Percentiles rank a stretch among this genome's conserved stretches.
These are phyloP conservation scores for Etheostoma perlongum DNA, from an alignment of 2,797 vertebrate genomes.

Conservation along the genomic window DNA sequence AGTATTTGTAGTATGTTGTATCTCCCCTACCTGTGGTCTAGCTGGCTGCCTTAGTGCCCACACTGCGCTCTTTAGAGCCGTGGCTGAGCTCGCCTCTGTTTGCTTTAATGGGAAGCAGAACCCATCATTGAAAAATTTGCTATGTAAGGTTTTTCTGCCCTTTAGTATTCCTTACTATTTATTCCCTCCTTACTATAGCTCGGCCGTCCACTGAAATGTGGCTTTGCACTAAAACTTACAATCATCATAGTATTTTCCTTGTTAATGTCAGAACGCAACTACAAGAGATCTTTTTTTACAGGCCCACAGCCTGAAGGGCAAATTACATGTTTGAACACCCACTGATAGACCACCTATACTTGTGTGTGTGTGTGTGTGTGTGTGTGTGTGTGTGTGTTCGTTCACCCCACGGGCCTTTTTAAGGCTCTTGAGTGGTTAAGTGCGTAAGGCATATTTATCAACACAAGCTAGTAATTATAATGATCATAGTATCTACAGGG, in stretches of 20 bases:
- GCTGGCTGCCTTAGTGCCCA: conserved; percentile 57
- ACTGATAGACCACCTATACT: conserved; percentile 67
- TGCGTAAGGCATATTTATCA: conserved; percentile 30
- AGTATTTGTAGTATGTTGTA: conserved; percentile 54
- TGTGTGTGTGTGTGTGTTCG: conserved; percentile 23
- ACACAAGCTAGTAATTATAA: conserved; percentile 36
- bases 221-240: conserved; percentile 54
- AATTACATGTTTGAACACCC: conserved; percentile 59
- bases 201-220: conserved; percentile 48
- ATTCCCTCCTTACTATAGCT: conserved; percentile 52
- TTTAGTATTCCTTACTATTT: conserved; percentile 58
- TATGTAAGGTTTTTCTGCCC: conserved; percentile 56
- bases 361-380: conserved; percentile 19
- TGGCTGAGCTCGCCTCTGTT: conserved; percentile 49
- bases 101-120: conserved; percentile 72
- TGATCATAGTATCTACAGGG: conserved; percentile 2
- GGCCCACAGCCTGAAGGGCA: conserved; percentile 32
- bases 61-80: conserved; percentile 50
- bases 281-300: conserved; percentile 38
- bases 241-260: conserved; percentile 62
- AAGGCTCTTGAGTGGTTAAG: conserved; percentile 43
- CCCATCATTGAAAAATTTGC: conserved; percentile 72
- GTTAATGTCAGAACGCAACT: conserved; percentile 57
- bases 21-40: conserved; percentile 61
- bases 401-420: conserved; percentile 29